phyloP scores from a whole-genome alignment of 2,113 vertebrate genomes.

The Pterophyllum scalare region DNA sequence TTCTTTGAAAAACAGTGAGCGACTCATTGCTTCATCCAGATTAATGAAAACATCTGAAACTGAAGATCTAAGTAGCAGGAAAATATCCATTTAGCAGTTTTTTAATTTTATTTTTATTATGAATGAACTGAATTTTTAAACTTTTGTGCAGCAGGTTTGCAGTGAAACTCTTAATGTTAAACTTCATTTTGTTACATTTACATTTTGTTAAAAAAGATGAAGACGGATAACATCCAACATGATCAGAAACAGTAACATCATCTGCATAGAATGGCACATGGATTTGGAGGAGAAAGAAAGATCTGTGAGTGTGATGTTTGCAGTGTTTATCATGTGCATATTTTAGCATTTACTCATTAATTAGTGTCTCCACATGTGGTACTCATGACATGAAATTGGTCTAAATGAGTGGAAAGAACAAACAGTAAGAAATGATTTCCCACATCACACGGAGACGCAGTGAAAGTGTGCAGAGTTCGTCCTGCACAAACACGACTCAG shows the following conservation, averaged over 20 bases:
- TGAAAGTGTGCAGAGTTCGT: neutral
- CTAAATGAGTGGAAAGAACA: neutral
- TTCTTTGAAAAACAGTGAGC: neutral
- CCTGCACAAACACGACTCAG: neutral
- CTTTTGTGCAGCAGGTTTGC: neutral
- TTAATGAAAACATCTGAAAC: neutral
- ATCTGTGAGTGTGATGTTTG: neutral
- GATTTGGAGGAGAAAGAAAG: neutral
- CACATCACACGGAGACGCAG: neutral
- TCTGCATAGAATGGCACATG: neutral
- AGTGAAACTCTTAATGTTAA: neutral
- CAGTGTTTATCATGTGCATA: neutral
- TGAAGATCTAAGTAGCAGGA: neutral
- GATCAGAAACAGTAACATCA: neutral
- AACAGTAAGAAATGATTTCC: neutral
- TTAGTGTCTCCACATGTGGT: neutral
- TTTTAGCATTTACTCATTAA: neutral
- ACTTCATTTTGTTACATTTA: neutral
- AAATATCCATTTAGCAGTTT: neutral
- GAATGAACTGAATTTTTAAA: neutral
- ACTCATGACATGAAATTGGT: neutral
- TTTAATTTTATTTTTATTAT: neutral
- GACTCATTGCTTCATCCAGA: neutral
- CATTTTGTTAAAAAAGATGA: neutral
- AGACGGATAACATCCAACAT: neutral